Evolutionary conservation across 2,888 invertebrate species (phyloP), one percentile per base, ranked within the genome.

Genomic region (Abscondita cerata): DNA sequence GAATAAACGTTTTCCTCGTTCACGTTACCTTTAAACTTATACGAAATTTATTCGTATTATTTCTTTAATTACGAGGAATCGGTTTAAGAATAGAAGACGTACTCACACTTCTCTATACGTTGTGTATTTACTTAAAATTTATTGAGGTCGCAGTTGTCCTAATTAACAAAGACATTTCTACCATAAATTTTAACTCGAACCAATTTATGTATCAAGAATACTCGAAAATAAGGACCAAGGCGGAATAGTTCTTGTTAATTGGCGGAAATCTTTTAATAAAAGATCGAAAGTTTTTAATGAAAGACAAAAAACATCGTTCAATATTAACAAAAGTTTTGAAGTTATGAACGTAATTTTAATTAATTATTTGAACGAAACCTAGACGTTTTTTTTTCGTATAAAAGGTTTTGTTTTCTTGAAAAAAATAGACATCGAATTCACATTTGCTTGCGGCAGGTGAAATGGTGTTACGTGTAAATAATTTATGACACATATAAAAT

Each of bases 111-210:
- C 25, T 31, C 41, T 25, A 6, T 34, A 41, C 50, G 44, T 55
- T 55, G 54, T 56, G 34, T 33, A 36, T 55, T 50, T 44, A 47
- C 48, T 50, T 52, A 57, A 55, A 57, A 47, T 53, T 58, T 47
- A 34, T 52, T 11, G 58, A 52, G 52, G 62, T 70, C 73, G 71
- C 70, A 69, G 72, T 73, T 70, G 75, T 72, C 75, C 75, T 76
- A 77, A 77, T 77, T 77, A 77, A 75, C 73, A 73, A 67, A 70
- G 73, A 75, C 75, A 72, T 75, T 73, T 74, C 69, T 68, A 68
- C 73, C 73, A 73, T 76, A 77, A 77, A 76, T 76, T 75, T 70
- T 61, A 73, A 68, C 70, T 68, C 61, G 57, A 69, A 69, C 73
- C 74, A 72, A 74, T 76, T 76, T 75, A 75, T 74, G 73, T 71